Conservation (phyloP, 2,888 invertebrate genomes). For the Baccha elongata region DNA sequence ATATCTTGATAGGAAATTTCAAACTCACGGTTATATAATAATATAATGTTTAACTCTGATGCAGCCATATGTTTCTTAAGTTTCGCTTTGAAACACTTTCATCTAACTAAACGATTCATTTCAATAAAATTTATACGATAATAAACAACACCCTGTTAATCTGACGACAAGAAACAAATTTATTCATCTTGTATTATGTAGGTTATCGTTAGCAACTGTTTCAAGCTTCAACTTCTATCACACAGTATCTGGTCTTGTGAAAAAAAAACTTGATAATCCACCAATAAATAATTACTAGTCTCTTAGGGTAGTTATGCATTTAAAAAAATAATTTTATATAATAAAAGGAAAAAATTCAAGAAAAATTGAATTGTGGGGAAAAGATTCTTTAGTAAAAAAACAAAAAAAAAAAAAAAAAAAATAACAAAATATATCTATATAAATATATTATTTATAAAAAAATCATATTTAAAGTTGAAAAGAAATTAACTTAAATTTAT, state of each 20-base stretch:
- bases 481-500: background rate
- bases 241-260: background rate
- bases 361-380: slow-evolving; percentile 15
- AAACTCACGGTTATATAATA: no score
- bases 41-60: no score
- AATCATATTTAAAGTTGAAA: slow-evolving; percentile 4
- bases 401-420: slow-evolving; percentile 26
- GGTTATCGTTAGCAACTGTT: background rate
- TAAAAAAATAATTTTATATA: background rate
- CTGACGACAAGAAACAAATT: no score
- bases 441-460: slow-evolving; percentile 8
- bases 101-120: no score
- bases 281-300: slow-evolving; percentile 48
- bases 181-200: no score
- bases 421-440: slow-evolving; percentile 30
- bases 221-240: background rate
- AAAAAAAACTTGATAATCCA: slow-evolving; percentile 23
- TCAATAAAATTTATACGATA: no score
- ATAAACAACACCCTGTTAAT: no score
- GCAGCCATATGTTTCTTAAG: no score
- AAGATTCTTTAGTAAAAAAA: slow-evolving; percentile 24
- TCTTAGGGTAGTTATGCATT: slow-evolving; percentile 18
- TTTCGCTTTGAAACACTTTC: no score
- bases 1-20: no score
- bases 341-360: background rate